Percentiles rank a stretch among this genome's conserved stretches.
Conservation (phyloP, 1,140 invertebrate species). For the Laupala kohalensis region DNA sequence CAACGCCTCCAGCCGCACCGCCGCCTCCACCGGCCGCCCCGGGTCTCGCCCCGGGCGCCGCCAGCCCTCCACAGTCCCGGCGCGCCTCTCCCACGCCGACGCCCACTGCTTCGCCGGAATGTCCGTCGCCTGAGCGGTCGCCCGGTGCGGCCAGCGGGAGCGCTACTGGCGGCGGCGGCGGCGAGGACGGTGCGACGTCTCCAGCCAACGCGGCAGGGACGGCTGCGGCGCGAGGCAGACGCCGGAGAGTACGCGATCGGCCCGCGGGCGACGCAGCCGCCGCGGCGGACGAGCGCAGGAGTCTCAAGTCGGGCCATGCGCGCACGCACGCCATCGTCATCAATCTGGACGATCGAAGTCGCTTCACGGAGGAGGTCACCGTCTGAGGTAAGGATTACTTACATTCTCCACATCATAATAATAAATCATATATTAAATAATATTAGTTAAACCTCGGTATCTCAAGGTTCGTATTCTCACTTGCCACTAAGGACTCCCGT, state of each 20-base stretch:
- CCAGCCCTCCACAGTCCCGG: not conserved
- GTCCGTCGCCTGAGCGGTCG: not conserved
- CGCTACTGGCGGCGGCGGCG: too few relatives aligned
- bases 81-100: not conserved
- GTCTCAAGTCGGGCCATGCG: slow-evolving; percentile 4
- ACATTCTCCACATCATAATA: not conserved
- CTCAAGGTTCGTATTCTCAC: not conserved
- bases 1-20: not conserved
- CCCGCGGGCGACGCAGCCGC: not conserved
- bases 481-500: too few relatives aligned
- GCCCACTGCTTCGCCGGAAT: not conserved
- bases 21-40: not conserved
- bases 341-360: slow-evolving; percentile 62
- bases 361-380: slow-evolving; percentile 67
- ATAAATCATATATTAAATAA: too few relatives aligned
- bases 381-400: slow-evolving; percentile 34
- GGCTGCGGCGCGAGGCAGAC: too few relatives aligned
- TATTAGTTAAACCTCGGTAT: too few relatives aligned
- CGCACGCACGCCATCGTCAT: slow-evolving; percentile 56
- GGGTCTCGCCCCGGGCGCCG: not conserved
- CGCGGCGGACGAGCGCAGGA: not conserved
- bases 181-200: not conserved
- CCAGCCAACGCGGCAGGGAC: too few relatives aligned
- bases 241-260: not conserved
- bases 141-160: not conserved